These are phyloP conservation scores for Dioctria linearis DNA, from an alignment of 2,888 invertebrate genomes.

Conservation along the genomic window DNA sequence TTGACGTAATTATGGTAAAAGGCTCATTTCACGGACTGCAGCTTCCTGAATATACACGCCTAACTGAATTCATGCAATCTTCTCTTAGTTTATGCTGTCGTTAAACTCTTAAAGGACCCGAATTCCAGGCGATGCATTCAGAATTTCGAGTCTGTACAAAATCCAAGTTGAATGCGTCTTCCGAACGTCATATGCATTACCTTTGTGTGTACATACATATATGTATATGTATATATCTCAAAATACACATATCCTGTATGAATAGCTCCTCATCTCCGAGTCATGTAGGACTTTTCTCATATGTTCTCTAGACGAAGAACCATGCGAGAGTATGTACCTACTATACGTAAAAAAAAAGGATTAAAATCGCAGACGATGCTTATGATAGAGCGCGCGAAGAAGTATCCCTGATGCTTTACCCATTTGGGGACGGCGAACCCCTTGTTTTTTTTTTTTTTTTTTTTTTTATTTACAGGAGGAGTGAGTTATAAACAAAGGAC, in stretches of 20 bases:
- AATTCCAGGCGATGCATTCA: constrained; percentile 41
- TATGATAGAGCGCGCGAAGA: constrained; percentile 42
- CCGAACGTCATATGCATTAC: constrained; percentile 34
- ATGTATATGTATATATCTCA: neutral
- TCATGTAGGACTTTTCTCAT: constrained; percentile 21
- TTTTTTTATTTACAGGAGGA: neutral
- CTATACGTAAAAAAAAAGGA: constrained; percentile 24
- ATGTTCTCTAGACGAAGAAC: constrained; percentile 4
- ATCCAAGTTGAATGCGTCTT: constrained; percentile 43
- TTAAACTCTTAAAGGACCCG: constrained; percentile 44
- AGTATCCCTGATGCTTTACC: constrained; percentile 28
- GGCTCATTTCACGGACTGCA: constrained; percentile 46
- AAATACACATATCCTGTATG: constrained; percentile 29
- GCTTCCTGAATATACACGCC: constrained; percentile 24
- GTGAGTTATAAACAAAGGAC: constrained; percentile 25
- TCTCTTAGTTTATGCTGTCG: constrained; percentile 1
- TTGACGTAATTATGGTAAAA: constrained; percentile 29
- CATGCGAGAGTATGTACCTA: constrained; percentile 2
- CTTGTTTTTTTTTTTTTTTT: neutral
- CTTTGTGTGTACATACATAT: neutral
- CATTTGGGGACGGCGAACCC: constrained; percentile 48
- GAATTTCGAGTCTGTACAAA: constrained; percentile 1
- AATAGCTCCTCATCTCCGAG: constrained; percentile 19
- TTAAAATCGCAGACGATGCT: constrained; percentile 47
- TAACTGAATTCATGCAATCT: constrained; percentile 22